Base-by-base conservation (phyloP, 2,888 invertebrate genomes). In the Xanthostigma xanthostigma region DNA sequence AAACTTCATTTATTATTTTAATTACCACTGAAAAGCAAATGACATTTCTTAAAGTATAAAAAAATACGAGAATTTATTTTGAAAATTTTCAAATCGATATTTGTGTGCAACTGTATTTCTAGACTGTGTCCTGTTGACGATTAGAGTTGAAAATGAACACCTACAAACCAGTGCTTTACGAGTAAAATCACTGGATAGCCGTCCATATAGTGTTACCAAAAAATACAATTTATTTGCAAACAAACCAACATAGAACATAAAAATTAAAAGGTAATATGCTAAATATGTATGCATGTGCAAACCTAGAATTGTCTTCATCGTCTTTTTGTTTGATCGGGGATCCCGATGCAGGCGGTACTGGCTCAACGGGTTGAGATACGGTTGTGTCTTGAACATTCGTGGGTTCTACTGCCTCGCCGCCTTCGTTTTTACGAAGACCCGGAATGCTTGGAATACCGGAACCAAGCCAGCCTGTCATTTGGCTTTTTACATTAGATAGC, bases 261-360 rank as follows among this genome's bases (percentile, higher is more conserved):
- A 39, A 39, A 39, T 17, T 11, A 12, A 44, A n/a, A 6, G 36
- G 12, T 36, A 44, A 35, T 13, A 17, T 39, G 39, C 39, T 13
- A 13, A 8, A 12, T 39, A 12, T 10, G 12, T 39, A 39, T 14
- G 11, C 1, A 27, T 27, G 17, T 17, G 33, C 52, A 54, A 79
- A 85, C 85, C 85, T 85, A 70, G 85, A 85, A 73, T 87, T 86
- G 72, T 88, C 88, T 67, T 90, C 89, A 69, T 90, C 88, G 61
- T 89, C 88, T 66, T 63, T 59, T 64, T 71, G 59, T 55, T 65
- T 60, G 53, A 55, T 49, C 34, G 61, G 59, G 10, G 63, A 62
- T 36, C 59, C 63, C 51, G 53, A 52, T 5, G 51, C 49, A 8
- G 53, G 41, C 34, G 34, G 27, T 27, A 13, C 38, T 38, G 13